Conservation (phyloP, 2,888 invertebrate genomes). For the Scaptomyza polygonia region DNA sequence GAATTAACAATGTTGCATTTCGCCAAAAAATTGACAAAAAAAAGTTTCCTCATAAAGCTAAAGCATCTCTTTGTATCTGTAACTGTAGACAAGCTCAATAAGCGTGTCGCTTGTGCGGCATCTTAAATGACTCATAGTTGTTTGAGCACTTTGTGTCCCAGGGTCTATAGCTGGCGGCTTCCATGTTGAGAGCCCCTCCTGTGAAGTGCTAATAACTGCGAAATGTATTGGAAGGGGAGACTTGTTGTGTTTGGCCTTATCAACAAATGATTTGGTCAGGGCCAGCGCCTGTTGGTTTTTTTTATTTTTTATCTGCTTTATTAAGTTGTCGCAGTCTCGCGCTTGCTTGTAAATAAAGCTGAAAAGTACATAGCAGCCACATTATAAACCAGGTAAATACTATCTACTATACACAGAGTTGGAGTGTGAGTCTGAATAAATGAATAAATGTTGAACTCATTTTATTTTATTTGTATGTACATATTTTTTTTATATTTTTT, state of each 20-base stretch:
- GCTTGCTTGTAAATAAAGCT: conserved; percentile 65
- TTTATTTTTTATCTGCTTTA: conserved; percentile 50
- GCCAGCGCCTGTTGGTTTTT: conserved; percentile 21
- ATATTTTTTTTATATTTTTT: not conserved
- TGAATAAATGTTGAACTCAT: not conserved
- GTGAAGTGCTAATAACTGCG: conserved; percentile 53
- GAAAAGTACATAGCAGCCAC: conserved; percentile 54
- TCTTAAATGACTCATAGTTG: conserved; percentile 55
- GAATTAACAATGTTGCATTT: conserved; percentile 43
- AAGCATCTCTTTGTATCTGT: conserved; percentile 36
- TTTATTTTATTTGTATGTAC: no score
- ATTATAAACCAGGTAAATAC: conserved; percentile 64
- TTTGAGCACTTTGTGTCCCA: not conserved
- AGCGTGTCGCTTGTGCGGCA: conserved; percentile 58
- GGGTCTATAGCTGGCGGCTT: no score
- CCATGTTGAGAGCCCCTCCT: conserved; percentile 18
- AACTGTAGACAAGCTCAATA: conserved; percentile 44
- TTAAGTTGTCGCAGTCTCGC: conserved; percentile 48
- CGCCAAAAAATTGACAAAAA: conserved; percentile 37
- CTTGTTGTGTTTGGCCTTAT: conserved; percentile 43
- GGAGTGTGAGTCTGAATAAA: conserved; percentile 3
- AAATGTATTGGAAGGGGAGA: conserved; percentile 14
- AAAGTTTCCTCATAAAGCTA: conserved; percentile 40
- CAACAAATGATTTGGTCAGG: conserved; percentile 50
- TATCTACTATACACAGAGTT: not conserved